Percentiles rank a stretch among this genome's conserved stretches.
Conservation (phyloP, 2,113 vertebrate genomes). For the Bubo scandiacus region DNA sequence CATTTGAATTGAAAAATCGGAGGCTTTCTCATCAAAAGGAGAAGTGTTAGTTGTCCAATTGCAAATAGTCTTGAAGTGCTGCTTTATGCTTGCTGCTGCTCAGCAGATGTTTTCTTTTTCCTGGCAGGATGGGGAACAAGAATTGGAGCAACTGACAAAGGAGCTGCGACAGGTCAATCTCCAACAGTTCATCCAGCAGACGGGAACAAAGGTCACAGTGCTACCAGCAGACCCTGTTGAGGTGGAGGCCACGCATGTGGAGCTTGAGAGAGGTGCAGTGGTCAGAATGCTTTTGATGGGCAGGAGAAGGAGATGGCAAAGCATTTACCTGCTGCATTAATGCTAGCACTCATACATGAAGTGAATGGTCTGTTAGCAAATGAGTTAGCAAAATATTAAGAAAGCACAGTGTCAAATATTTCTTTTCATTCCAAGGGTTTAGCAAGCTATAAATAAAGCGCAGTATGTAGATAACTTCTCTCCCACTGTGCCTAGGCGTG, state of each 20-base stretch:
- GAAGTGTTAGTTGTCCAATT: neutral
- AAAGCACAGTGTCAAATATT: neutral
- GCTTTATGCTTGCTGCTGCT: neutral
- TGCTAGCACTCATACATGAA: fast-evolving
- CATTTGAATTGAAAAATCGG: neutral
- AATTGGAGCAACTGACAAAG: constrained; percentile 95
- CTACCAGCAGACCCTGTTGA: constrained; percentile 89
- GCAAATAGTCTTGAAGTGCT: neutral
- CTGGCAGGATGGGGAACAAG: constrained; percentile 89
- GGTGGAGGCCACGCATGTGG: constrained; percentile 73
- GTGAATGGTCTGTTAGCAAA: neutral
- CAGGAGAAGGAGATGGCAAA: neutral
- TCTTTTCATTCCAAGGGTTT: neutral
- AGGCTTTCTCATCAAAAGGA: neutral
- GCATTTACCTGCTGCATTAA: fast-evolving
- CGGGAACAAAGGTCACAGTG: constrained; percentile 95
- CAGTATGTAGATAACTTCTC: neutral
- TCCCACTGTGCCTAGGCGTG: neutral
- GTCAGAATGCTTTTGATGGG: neutral
- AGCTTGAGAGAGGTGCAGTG: constrained; percentile 75
- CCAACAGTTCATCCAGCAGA: constrained; percentile 98
- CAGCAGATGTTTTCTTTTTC: neutral
- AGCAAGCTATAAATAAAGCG: neutral
- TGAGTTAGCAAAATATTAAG: neutral
- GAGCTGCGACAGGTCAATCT: constrained; percentile 97